Conservation (phyloP, 2,113 vertebrate species). For the Boleophthalmus pectinirostris region DNA sequence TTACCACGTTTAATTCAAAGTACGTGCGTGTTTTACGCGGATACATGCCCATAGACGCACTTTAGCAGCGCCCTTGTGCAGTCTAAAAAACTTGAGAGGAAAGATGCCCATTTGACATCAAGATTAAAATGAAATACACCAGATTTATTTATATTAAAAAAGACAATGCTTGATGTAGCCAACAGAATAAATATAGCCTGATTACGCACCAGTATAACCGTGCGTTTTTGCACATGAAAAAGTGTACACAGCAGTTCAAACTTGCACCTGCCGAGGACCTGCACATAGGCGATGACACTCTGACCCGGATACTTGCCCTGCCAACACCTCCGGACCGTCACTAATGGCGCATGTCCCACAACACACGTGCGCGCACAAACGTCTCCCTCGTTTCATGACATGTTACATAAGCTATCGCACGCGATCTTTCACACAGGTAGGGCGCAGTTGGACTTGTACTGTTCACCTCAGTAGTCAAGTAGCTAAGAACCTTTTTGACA, state of each 20-base stretch:
- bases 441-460: slow-evolving; percentile 31
- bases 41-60: slow-evolving; percentile 40
- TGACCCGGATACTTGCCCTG: slow-evolving; percentile 50
- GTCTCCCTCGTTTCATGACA: slow-evolving; percentile 61
- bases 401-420: slow-evolving; percentile 69
- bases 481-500: slow-evolving; percentile 28
- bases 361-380: slow-evolving; percentile 47
- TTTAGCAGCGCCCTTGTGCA: slow-evolving; percentile 8
- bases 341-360: slow-evolving; percentile 43
- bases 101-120: slow-evolving; percentile 26
- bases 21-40: slow-evolving; percentile 16
- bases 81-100: slow-evolving; percentile 36
- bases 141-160: too few species aligned
- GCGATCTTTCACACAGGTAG: slow-evolving; percentile 42
- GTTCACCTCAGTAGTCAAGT: slow-evolving; percentile 36
- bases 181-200: background rate
- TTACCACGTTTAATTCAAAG: too few species aligned
- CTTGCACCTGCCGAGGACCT: background rate
- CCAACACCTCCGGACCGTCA: slow-evolving; percentile 47
- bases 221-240: slow-evolving; percentile 1
- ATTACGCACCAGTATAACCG: background rate
- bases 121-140: slow-evolving; percentile 19
- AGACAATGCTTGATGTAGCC: background rate
- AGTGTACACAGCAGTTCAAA: background rate
- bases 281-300: slow-evolving; percentile 47